Base-by-base conservation (phyloP, 2,113 vertebrate genomes). In the Seriola rivoliana region DNA sequence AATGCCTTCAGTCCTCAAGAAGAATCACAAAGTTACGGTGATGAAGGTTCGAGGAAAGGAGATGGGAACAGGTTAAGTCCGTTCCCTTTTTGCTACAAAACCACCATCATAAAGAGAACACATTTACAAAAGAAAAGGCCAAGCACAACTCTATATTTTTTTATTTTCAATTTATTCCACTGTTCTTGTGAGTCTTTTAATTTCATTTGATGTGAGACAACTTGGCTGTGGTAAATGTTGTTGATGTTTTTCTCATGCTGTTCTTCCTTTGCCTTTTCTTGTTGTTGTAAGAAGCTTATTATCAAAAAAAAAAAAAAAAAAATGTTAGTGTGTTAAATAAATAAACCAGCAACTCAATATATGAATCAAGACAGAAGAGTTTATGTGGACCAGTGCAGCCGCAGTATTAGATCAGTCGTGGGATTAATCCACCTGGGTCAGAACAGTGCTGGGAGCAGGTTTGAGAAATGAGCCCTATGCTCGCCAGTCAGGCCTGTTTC, bases 101-200 rank as follows among this genome's bases (percentile, higher is more conserved):
- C 71, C 48, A 71, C 34, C 14, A 36, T 69, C 7, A 38, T 13
- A 36, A 36, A 79, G 52, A 74, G 52, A 77, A 84, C 14, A 10
- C 57, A 71, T 67, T 55, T 23, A 52, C 42, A 69, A 76, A 59
- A 46, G 62, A 88, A 63, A 68, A 82, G 83, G 88, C 84, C 91
- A 92, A 94, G 94, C 94, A 95, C 95, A 95, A 93, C 86, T 92
- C 65, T 82, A 55, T 76, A 54, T 82, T 71, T 68, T 73, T 75
- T 81, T 65, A 50, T 76, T 71, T 86, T 74, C 38, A 76, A 73
- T 59, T 54, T 59, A 81, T 88, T 86, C 75, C 76, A 68, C 81
- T 68, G 59, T 88, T 90, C 84, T 44, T 87, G 71, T 91, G 77
- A 75, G 58, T 67, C 93, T 64, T 73, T 84, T 78, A 76, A 72